Evolutionary conservation across 2,113 vertebrate species (phyloP), one percentile per base, ranked within the genome.

Genomic region (Picathartes gymnocephalus): DNA sequence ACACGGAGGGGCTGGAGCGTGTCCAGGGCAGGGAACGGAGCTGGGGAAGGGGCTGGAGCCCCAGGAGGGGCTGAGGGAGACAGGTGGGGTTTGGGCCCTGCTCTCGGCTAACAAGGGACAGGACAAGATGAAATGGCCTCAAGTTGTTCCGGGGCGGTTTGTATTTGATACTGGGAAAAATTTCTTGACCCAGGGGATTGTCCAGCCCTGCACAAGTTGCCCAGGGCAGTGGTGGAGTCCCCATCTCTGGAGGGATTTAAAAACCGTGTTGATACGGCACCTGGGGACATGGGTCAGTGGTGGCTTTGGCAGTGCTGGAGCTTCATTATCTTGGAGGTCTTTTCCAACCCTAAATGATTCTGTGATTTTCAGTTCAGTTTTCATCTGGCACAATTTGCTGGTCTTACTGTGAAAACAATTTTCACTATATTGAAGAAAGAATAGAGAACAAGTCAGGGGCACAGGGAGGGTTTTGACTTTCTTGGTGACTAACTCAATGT

Each of bases 391-490:
- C 7, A 28, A 4, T 79, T 88, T 3, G 1, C 40, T 94, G 8
- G 6, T 62, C 53, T 54, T 58, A 27, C 13, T 53, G 28, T 44
- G 13, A 28, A 79, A 74, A 35, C 2, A 25, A 8, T 79, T 71
- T 40, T 70, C 6, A 58, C 20, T 39, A 11, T 25, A 8, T 40
- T n/a, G 24, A 64, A 51, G 37, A 31, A 31, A 40, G 10, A 69
- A 33, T 1, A 7, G 27, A 13, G 54, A 81, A 7, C 13, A 50
- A 60, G 6, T 37, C 35, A 10, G 51, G 10, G 28, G 2, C 13
- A 8, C 0, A 5, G 10, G 7, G 20, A 10, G 3, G 25, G 15
- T 18, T 54, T 11, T 28, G 27, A 4, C 11, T 39, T 21, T 33
- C 35, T 53, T n/a, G 9, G 37, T 91, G 42, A 7, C 19, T 51